Conservation (phyloP, 2,888 invertebrate genomes). For the Hyposoter didymator region DNA sequence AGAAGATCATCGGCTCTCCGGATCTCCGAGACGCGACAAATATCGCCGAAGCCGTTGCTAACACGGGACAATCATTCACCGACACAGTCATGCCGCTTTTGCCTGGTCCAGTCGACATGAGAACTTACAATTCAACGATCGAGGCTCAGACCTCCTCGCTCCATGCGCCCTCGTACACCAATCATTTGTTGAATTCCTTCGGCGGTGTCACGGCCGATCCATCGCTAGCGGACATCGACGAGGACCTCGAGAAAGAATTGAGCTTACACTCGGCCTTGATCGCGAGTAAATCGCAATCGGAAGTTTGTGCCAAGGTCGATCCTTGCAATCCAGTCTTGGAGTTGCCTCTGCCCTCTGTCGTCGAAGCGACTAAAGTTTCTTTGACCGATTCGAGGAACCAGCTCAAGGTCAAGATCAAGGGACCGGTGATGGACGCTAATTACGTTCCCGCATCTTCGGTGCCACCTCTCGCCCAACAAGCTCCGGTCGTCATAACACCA, state of each 20-base stretch:
- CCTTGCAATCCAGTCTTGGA: constrained; percentile 71
- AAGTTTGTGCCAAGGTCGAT: constrained; percentile 70
- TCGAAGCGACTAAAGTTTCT: constrained; percentile 88
- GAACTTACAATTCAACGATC: constrained; percentile 90
- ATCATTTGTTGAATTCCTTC: constrained; percentile 88
- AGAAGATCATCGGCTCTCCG: constrained; percentile 76
- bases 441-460: constrained; percentile 87
- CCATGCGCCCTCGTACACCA: constrained; percentile 87
- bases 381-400: constrained; percentile 93
- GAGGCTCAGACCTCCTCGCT: constrained; percentile 86
- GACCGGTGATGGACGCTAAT: constrained; percentile 92
- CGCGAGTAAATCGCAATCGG: constrained; percentile 82
- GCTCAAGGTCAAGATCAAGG: constrained; percentile 95
- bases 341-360: constrained; percentile 83
- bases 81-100: constrained; percentile 90
- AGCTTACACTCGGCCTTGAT: constrained; percentile 88
- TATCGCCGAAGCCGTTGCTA: constrained; percentile 73
- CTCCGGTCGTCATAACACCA: constrained; percentile 80
- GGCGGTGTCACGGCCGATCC: constrained; percentile 90
- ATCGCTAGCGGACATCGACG: constrained; percentile 90
- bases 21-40: constrained; percentile 70
- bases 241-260: constrained; percentile 90
- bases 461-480: constrained; percentile 86
- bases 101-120: constrained; percentile 96
- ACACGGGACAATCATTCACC: constrained; percentile 84